Percentiles rank a stretch among this genome's conserved stretches.
Conservation (phyloP, 1,140 invertebrate species). For the Habropoda laboriosa region DNA sequence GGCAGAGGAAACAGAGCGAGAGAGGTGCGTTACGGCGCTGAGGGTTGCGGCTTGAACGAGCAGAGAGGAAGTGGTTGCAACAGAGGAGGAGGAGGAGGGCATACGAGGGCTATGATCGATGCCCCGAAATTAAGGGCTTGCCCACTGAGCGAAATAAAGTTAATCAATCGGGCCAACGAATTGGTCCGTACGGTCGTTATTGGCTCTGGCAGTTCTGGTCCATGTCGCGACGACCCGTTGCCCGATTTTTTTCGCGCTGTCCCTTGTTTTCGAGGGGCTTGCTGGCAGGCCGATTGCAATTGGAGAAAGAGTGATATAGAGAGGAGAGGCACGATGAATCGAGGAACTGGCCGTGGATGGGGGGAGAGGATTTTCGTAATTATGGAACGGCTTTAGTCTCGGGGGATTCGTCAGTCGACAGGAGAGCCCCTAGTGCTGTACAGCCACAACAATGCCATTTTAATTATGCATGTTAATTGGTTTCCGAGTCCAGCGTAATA, state of each 20-base stretch:
- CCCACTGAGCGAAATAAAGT: constrained; percentile 72
- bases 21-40: constrained; percentile 40
- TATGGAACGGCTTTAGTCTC: constrained; percentile 75
- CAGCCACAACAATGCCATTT: constrained; percentile 77
- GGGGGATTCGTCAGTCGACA: constrained; percentile 73
- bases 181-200: constrained; percentile 65
- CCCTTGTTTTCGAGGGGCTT: constrained; percentile 36
- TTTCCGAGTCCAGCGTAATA: constrained; percentile 73
- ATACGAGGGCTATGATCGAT: constrained; percentile 72
- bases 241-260: constrained; percentile 64
- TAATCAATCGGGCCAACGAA: constrained; percentile 72
- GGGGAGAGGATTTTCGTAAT: constrained; percentile 73
- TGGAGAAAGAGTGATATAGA: constrained; percentile 54
- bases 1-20: constrained; percentile 52
- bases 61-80: constrained; percentile 27
- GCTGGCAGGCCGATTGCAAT: constrained; percentile 40
- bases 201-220: constrained; percentile 58
- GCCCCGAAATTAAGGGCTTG: constrained; percentile 74
- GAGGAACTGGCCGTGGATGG: constrained; percentile 22
- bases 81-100: constrained; percentile 19
- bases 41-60: constrained; percentile 52
- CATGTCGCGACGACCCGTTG: constrained; percentile 61
- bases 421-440: constrained; percentile 66
- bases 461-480: constrained; percentile 82
- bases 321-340: not conserved